Conservation (phyloP, 2,797 vertebrate species). For the Valencia hispanica region DNA sequence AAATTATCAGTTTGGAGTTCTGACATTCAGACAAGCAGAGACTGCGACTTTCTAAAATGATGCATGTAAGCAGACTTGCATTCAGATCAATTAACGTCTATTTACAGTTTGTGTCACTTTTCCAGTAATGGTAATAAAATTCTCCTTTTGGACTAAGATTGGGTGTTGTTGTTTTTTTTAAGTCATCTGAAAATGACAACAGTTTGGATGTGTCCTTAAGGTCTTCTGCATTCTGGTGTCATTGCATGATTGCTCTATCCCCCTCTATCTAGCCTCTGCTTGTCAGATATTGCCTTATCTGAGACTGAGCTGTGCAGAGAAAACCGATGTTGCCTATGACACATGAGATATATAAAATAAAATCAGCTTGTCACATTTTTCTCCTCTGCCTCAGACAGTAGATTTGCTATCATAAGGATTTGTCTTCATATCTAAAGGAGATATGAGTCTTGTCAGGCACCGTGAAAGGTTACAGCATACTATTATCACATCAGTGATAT, state of each 20-base stretch:
- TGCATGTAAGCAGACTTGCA: too few relatives aligned
- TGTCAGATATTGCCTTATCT: constrained; percentile 56
- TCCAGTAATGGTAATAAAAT: background rate
- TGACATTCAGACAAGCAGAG: too few relatives aligned
- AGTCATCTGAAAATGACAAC: background rate
- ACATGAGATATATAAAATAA: constrained; percentile 61
- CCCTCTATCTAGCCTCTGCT: constrained; percentile 22
- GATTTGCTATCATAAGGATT: constrained; percentile 64
- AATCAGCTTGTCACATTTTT: constrained; percentile 60
- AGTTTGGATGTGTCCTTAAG: background rate
- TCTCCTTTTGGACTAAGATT: background rate
- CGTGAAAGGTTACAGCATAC: constrained; percentile 32
- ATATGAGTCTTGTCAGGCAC: constrained; percentile 44
- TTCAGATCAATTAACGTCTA: background rate
- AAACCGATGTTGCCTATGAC: constrained; percentile 56
- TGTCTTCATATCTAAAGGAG: constrained; percentile 61
- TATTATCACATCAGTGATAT: constrained; percentile 38
- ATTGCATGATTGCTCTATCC: background rate
- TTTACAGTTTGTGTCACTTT: background rate
- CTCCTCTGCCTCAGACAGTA: constrained; percentile 57
- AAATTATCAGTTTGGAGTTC: too few relatives aligned
- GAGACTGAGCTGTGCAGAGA: constrained; percentile 34
- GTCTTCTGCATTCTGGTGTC: background rate
- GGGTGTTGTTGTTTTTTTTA: background rate
- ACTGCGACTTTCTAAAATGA: too few relatives aligned